These are phyloP conservation scores for Mesocentrotus franciscanus DNA, from an alignment of 53 echinoderm and acorn worm species.

Conservation along the genomic window DNA sequence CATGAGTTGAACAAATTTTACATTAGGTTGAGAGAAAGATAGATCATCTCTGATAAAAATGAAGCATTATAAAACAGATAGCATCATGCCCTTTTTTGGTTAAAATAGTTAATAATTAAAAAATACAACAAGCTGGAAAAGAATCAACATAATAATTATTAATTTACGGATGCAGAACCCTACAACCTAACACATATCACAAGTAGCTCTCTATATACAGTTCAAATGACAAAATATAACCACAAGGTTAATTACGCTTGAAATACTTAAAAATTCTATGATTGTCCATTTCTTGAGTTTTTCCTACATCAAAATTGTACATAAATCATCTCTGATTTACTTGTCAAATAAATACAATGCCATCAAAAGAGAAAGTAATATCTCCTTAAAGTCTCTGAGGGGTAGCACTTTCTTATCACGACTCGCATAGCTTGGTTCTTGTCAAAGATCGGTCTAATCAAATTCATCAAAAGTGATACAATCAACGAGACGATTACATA, in stretches of 20 bases:
- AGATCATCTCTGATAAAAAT: neutral
- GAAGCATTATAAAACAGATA: neutral
- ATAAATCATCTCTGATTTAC: slow-evolving; percentile 56
- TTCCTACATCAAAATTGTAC: neutral
- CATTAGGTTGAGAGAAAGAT: neutral
- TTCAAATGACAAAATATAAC: slow-evolving; percentile 54
- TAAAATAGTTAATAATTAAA: slow-evolving; percentile 12
- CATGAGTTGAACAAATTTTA: slow-evolving; percentile 38
- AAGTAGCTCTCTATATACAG: slow-evolving; percentile 36
- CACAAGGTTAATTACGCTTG: slow-evolving; percentile 11
- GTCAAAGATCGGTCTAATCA: neutral
- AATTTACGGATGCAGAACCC: neutral
- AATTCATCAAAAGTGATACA: neutral
- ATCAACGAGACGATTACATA: neutral
- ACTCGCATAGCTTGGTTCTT: neutral
- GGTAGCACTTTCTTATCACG: neutral
- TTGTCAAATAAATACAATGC: slow-evolving; percentile 41
- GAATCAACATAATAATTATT: neutral
- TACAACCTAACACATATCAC: neutral
- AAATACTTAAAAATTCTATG: slow-evolving; percentile 45
- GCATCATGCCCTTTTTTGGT: slow-evolving; percentile 9
- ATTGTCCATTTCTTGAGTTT: slow-evolving; percentile 53
- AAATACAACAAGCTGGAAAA: neutral
- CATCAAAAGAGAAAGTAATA: neutral
- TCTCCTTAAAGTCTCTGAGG: neutral